These are phyloP conservation scores for Aselliscus stoliczkanus DNA, from an alignment of 2,797 vertebrate species.

Conservation along the genomic window DNA sequence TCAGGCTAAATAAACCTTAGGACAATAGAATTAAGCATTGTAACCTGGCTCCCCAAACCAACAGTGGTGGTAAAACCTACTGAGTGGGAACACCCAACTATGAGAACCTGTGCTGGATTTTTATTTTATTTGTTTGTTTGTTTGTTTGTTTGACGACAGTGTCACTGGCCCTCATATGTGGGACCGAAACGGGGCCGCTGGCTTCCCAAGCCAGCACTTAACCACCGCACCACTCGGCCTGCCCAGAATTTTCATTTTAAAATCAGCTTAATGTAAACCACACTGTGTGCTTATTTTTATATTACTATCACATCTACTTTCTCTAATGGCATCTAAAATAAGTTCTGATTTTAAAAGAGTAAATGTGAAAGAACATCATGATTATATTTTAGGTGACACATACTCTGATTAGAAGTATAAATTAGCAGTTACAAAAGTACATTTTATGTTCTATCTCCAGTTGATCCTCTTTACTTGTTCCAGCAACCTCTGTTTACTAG, in stretches of 20 bases:
- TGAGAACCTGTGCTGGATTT: background rate
- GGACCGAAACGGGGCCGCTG: no score
- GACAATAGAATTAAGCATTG: background rate
- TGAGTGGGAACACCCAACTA: background rate
- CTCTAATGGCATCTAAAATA: background rate
- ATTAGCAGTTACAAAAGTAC: background rate
- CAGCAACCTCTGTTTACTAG: background rate
- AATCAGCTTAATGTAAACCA: background rate
- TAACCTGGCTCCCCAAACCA: conserved; percentile 42
- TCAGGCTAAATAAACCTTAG: conserved; percentile 60
- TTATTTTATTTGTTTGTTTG: no score
- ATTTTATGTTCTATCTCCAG: background rate
- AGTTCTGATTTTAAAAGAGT: background rate
- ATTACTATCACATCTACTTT: background rate
- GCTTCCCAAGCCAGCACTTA: no score
- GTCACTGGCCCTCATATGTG: no score
- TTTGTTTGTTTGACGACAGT: no score
- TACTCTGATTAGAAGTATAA: background rate
- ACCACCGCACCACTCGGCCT: no score
- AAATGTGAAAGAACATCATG: background rate
- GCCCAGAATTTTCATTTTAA: background rate
- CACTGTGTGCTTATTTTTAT: background rate
- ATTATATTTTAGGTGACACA: conserved; percentile 8
- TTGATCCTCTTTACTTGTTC: background rate
- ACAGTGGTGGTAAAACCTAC: background rate